phyloP scores from a whole-genome alignment of 2,888 invertebrate species.

The Prosopocoilus inquinatus region DNA sequence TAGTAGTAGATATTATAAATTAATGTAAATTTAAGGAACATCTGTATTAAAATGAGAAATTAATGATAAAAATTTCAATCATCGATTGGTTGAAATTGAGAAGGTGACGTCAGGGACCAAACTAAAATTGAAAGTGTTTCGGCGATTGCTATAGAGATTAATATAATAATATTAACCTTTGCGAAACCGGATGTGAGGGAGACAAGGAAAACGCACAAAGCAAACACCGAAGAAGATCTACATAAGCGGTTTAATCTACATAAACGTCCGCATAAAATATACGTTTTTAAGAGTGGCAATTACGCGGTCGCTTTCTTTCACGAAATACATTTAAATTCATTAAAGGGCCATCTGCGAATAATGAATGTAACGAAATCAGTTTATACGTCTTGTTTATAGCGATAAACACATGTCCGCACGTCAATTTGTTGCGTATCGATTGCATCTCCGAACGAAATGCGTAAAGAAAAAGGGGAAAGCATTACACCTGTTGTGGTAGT shows the following conservation, averaged over 20 bases:
- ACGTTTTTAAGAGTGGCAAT: conserved; percentile 40
- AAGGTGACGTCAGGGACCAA: too few species aligned
- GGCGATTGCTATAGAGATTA: too few species aligned
- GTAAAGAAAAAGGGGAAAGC: conserved; percentile 21
- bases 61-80: too few species aligned
- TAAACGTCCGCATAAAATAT: conserved; percentile 37
- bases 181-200: neutral
- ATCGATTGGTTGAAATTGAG: too few species aligned
- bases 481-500: conserved; percentile 30
- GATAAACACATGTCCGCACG: conserved; percentile 36
- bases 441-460: conserved; percentile 32
- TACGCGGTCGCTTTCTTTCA: conserved; percentile 37
- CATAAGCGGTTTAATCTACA: neutral
- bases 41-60: too few species aligned
- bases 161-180: too few species aligned
- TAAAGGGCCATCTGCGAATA: conserved; percentile 39
- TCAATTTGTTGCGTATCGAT: conserved; percentile 40
- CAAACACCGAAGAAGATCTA: neutral
- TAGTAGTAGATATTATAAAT: too few species aligned
- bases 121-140: too few species aligned
- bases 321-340: conserved; percentile 42
- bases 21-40: too few species aligned
- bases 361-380: conserved; percentile 40
- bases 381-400: conserved; percentile 39
- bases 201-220: neutral